Evolutionary conservation across 92 coral and sea anemone species (phyloP), one percentile per base, ranked within the genome.

Genomic region (Heteractis magnifica): DNA sequence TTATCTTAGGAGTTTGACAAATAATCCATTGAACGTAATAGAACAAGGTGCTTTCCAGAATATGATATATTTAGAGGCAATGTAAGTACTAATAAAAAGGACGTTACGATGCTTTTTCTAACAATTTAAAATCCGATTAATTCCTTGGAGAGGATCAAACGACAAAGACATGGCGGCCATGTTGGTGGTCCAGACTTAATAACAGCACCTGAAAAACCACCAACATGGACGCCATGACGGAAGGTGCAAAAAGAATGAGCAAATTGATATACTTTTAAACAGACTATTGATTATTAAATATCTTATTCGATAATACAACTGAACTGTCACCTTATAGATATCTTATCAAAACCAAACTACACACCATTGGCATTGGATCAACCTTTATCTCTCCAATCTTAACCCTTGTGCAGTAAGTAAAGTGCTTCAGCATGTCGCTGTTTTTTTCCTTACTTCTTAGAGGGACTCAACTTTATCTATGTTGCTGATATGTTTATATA

Each of bases 311-410:
- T 53, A 7, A 53, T 53, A 7, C 13, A 7, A 53, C 59, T 26
- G 26, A 26, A 26, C 26, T 26, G 1, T 12, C 8, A 7, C 59
- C 59, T 7, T 62, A 16, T 23, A 68, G 73, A 68, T 68, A 68
- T 10, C 73, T 68, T 5, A 68, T 68, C 44, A 9, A 68, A 12
- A 68, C 73, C 73, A 68, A 68, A 4, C 73, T 68, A 2, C 73
- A 68, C 23, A 68, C 73, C 73, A 68, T 68, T 68, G 73, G 10
- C 8, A 23, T 68, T 6, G 73, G 73, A 68, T 68, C 73, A 68
- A 7, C 73, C 0, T 68, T 68, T 68, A 14, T 11, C 11, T 21
- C 73, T 68, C 49, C 48, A 23, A 23, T 12, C 48, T 68, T 68
- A 68, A 68, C 44, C 8, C 5, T 68, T 23, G 73, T 68, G 19